Evolutionary conservation across 2,113 vertebrate genomes (phyloP).

Genomic region (Sardina pilchardus): DNA sequence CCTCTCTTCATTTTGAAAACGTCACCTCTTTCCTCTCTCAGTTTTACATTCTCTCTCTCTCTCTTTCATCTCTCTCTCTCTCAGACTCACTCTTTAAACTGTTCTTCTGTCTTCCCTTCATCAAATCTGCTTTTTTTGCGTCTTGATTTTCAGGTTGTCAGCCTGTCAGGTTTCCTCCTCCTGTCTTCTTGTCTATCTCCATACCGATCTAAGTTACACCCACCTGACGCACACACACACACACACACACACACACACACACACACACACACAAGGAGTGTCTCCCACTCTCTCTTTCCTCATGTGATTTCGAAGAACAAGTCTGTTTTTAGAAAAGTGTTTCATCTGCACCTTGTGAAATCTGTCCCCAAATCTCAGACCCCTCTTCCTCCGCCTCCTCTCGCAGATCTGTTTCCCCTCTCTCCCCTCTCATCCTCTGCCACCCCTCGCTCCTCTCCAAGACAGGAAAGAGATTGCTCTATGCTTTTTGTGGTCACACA

Average conservation of each 20-base stretch:
- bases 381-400: slow-evolving; percentile 40
- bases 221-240: slow-evolving; percentile 54
- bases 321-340: slow-evolving; percentile 65
- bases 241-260: slow-evolving; percentile 41
- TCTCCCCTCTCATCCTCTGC: neutral
- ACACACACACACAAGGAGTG: slow-evolving; percentile 51
- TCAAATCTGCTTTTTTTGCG: slow-evolving; percentile 38
- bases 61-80: neutral
- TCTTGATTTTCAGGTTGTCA: slow-evolving; percentile 69
- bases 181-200: slow-evolving; percentile 26
- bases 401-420: neutral
- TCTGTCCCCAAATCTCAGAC: slow-evolving; percentile 67
- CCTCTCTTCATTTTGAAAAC: slow-evolving; percentile 21
- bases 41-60: slow-evolving; percentile 39
- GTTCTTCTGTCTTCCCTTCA: slow-evolving; percentile 10
- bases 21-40: slow-evolving; percentile 32
- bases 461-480: neutral
- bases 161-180: slow-evolving; percentile 44
- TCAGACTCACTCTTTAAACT: neutral
- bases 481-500: neutral
- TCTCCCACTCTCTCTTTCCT: slow-evolving; percentile 50
- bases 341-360: slow-evolving; percentile 49
- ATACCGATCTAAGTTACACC: slow-evolving; percentile 60
- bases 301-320: slow-evolving; percentile 74
- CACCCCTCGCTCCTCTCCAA: neutral